phyloP scores from a whole-genome alignment of 2,888 invertebrate genomes.

The Mechanitis messenoides region DNA sequence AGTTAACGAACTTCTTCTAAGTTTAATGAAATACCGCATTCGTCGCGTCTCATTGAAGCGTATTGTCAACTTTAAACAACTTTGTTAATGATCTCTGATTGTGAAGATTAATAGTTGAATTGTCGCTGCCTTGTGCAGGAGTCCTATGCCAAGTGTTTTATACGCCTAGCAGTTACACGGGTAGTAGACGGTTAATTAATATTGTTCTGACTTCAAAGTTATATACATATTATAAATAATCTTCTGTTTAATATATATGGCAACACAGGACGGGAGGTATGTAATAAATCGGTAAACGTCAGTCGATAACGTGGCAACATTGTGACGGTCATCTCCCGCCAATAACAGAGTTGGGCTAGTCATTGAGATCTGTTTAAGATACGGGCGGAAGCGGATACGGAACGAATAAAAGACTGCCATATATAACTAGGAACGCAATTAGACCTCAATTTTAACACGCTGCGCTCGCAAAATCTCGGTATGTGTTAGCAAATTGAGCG shows the following conservation, averaged over 20 bases:
- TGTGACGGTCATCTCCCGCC: constrained; percentile 69
- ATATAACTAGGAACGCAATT: no score
- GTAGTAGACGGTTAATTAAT: no score
- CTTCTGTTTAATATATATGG: constrained; percentile 12
- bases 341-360: constrained; percentile 64
- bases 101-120: constrained; percentile 45
- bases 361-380: constrained; percentile 39
- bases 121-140: constrained; percentile 21
- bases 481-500: no score
- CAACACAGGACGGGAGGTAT: constrained; percentile 17
- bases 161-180: constrained; percentile 11
- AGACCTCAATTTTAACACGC: no score
- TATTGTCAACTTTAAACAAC: constrained; percentile 41
- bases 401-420: no score
- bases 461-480: no score
- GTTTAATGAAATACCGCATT: constrained; percentile 31
- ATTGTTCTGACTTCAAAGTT: no score
- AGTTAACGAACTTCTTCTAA: not conserved
- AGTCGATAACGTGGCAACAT: constrained; percentile 35
- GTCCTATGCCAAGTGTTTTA: no score
- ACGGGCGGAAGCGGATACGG: constrained; percentile 14
- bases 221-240: no score
- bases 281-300: constrained; percentile 35
- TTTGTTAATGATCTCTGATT: constrained; percentile 57
- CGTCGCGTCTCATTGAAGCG: constrained; percentile 30